A percentile compares a stretch with the other conserved stretches of the same genome.
These are phyloP conservation scores for Calcarius lapponicus DNA, from an alignment of 2,797 vertebrate genomes.

Conservation along the genomic window DNA sequence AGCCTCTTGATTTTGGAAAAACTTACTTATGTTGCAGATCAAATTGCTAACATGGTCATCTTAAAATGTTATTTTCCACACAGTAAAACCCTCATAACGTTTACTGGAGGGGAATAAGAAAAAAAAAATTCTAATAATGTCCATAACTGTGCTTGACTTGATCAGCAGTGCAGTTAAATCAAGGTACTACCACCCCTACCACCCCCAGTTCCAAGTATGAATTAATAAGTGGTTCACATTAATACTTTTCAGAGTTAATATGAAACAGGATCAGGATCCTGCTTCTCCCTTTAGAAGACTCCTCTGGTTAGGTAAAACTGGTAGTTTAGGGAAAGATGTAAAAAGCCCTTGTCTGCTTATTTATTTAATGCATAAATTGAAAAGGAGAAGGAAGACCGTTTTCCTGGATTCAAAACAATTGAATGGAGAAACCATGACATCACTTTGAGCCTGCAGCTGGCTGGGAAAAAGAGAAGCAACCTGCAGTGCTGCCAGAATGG, in stretches of 20 bases:
- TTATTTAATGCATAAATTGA: neutral
- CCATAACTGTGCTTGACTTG: neutral
- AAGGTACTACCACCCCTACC: neutral
- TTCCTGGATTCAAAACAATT: neutral
- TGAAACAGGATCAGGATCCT: neutral
- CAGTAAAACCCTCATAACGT: neutral
- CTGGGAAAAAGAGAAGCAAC: neutral
- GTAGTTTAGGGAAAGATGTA: neutral
- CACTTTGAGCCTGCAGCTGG: neutral
- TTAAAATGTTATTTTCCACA: neutral
- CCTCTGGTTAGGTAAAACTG: neutral
- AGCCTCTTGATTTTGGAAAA: neutral
- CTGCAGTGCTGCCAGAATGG: neutral
- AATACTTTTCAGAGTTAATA: neutral
- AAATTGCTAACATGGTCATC: neutral
- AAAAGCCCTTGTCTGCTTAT: neutral
- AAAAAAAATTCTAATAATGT: neutral
- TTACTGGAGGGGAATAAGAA: neutral
- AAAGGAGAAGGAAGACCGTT: neutral
- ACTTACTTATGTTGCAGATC: neutral
- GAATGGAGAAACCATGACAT: neutral
- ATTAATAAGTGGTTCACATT: neutral
- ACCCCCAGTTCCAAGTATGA: neutral
- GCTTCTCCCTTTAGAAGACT: neutral
- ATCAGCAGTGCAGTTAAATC: neutral